Conservation (phyloP, 2,113 vertebrate genomes). For the Entelurus aequoreus region DNA sequence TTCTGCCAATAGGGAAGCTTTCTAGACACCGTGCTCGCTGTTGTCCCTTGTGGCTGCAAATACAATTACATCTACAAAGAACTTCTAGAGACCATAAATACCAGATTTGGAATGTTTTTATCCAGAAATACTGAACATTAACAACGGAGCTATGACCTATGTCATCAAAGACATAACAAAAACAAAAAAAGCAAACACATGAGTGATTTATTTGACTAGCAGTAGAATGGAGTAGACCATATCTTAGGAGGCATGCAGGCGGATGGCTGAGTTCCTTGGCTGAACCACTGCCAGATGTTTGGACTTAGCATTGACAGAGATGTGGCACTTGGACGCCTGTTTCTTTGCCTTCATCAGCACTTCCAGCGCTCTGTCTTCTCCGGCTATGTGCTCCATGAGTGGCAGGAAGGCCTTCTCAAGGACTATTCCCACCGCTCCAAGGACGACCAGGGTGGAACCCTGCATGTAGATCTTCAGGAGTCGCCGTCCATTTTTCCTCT, state of each 20-base stretch:
- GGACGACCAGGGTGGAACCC: constrained; percentile 80
- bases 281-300: constrained; percentile 32
- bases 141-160: too few species aligned
- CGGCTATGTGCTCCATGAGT: constrained; percentile 59
- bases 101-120: too few species aligned
- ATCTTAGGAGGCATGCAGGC: constrained; percentile 54
- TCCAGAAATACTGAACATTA: too few species aligned
- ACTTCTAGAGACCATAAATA: too few species aligned
- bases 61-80: background rate
- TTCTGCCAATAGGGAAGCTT: constrained; percentile 18
- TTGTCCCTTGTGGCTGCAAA: constrained; percentile 3
- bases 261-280: constrained; percentile 45
- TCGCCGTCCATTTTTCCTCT: constrained; percentile 68
- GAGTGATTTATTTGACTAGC: too few species aligned
- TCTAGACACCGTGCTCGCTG: fast-evolving
- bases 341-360: constrained; percentile 16
- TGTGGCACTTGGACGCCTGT: constrained; percentile 14
- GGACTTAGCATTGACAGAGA: constrained; percentile 27
- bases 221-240: background rate
- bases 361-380: constrained; percentile 45
- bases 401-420: constrained; percentile 79
- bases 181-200: too few species aligned
- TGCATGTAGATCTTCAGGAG: constrained; percentile 85
- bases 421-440: constrained; percentile 77
- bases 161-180: too few species aligned